Base-by-base conservation (phyloP, 2,113 vertebrate species). In the Solenodon paradoxus region DNA sequence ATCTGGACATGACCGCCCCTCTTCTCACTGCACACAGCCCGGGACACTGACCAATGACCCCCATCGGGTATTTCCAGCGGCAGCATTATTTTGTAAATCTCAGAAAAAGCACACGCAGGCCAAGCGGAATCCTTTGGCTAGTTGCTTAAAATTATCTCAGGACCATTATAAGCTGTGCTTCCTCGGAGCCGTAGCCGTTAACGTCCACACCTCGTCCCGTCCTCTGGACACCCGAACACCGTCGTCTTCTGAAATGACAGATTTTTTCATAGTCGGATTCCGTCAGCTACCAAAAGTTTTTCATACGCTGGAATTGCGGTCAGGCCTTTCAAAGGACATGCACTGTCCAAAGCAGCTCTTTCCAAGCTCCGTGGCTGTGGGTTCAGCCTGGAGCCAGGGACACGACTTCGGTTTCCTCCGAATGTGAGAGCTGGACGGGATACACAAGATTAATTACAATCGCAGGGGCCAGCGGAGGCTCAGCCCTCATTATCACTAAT, bases 401-500 rank as follows among this genome's bases (percentile, higher is more conserved):
- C 6, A 0, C 13, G 64, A 84, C 96, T 97, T 95, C 92, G 95
- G 92, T 89, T 86, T 71, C 59, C 90, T 87, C 82, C 9, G 94
- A 95, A 94, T 97, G 98, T 97, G 96, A 96, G n/a, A 97, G 94
- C 95, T 95, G 95, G 97, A 93, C 98, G 93, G 95, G 85, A 93
- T 95, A 75, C 88, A 47, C 95, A 94, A 98, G 98, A 97, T 97
- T 98, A 98, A 98, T 97, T 95, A 97, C 95, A 96, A 97, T 97
- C 94, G 79, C 95, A 79, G 86, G 78, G 88, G 92, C 98, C 97
- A 95, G 82, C 89, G 96, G 85, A 69, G 77, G 96, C 87, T 94
- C 97, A 97, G 96, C 91, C 96, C 95, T 98, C 97, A 97, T 98
- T 98, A 98, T 97, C 97, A 85, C 94, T 97, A 98, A 97, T 97